A percentile compares a stretch with the other conserved stretches of the same genome.
Evolutionary conservation across 37 sponge, comb jelly and placozoan species (phyloP).

Genomic region (Tethya wilhelma): DNA sequence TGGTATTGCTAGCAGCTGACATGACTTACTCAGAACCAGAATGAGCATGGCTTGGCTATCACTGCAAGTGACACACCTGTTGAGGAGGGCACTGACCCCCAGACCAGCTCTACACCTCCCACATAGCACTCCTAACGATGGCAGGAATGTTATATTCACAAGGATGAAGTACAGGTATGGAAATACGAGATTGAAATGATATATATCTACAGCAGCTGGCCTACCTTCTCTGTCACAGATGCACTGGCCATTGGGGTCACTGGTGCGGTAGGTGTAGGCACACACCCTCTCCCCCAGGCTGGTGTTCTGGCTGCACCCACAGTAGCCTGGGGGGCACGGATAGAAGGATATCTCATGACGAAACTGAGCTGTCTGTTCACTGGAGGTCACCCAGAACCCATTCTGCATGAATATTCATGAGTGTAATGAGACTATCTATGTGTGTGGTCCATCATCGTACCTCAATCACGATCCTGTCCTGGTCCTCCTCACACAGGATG

Average conservation of each 20-base stretch:
- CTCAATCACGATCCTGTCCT: conserved; percentile 41
- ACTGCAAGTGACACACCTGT: conserved; percentile 57
- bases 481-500: conserved; percentile 46
- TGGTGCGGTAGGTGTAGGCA: conserved; percentile 37
- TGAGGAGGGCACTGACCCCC: conserved; percentile 56
- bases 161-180: too few relatives aligned
- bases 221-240: conserved; percentile 43
- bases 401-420: neutral
- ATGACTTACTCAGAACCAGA: too few relatives aligned
- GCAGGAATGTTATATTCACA: too few relatives aligned
- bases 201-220: too few relatives aligned
- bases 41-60: too few relatives aligned
- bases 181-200: too few relatives aligned
- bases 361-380: neutral
- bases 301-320: conserved; percentile 24
- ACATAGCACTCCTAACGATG: conserved; percentile 69
- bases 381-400: conserved; percentile 13
- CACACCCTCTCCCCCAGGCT: conserved; percentile 28
- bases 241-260: conserved; percentile 41
- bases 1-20: too few relatives aligned
- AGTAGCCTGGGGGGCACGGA: conserved; percentile 57
- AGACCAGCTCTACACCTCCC: conserved; percentile 44
- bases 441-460: neutral
- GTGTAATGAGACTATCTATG: neutral
- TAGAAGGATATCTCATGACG: conserved; percentile 22